Evolutionary conservation across 2,797 vertebrate genomes (phyloP), one percentile per base, ranked within the genome.

Genomic region (Sebastolobus altivelis): DNA sequence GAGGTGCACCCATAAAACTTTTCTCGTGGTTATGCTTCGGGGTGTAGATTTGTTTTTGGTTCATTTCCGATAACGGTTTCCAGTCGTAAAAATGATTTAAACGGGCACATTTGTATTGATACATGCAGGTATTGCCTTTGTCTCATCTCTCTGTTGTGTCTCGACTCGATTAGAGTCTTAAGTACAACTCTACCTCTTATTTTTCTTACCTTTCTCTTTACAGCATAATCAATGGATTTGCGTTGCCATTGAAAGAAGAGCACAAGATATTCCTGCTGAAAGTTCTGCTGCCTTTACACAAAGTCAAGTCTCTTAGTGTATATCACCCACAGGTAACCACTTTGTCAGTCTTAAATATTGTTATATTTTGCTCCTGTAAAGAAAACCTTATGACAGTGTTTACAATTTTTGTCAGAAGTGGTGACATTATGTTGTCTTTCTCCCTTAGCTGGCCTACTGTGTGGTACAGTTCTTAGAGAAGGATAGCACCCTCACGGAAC

Each of bases 171-270:
- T 27, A 14, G 20, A 29, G 22, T 49, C 2, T 46, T 18, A 6
- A 16, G 18, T 58, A 18, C 6, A 58, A 38, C 20, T 46, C 5
- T 1, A 18, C 10, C 8, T 4, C 37, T 52, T 35, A 4, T 58
- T 43, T 73, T 40, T 18, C 27, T 69, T n/a, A 0, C 13, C 1
- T 66, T 33, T 80, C 2, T 81, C 4, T 59, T 92, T 79, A 0
- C 95, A 99, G 99, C 93, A 99, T 99, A 96, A 99, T 99, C 91
- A 99, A 99, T 88, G 99, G 99, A 65, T 99, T 99, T 95, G 99
- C 99, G 89, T 98, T 99, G 94, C 99, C 99, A 38, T 95, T 99
- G 75, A 99, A 99, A 96, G 98, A 99, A 95, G 98, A 99, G 95
- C 98, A 99, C 97, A 99, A 99, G 94, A 99, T 99, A 93, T 99